Base-by-base conservation (phyloP, 37 sponge, comb jelly and placozoan species). In the Mnemiopsis leidyi region DNA sequence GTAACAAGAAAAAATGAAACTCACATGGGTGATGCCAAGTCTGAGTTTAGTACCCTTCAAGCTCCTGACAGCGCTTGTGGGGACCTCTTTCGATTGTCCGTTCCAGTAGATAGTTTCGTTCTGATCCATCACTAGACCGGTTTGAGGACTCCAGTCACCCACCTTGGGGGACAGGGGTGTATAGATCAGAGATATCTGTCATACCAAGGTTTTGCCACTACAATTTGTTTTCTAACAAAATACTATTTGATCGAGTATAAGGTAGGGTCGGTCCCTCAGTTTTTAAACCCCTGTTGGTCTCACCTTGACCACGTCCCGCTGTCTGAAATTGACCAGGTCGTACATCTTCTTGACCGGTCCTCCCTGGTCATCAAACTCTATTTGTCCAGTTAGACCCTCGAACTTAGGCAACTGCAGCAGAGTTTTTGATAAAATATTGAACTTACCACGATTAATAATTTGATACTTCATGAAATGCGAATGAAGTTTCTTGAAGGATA, bases 291-390 rank as follows among this genome's bases (percentile, higher is more conserved):
- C n/a, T n/a, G n/a, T n/a, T n/a, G n/a, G n/a, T n/a, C n/a, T n/a
- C 3, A 85, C 90, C 61, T 40, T 38, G 48, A 85, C 90, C 0
- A 85, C 16, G 61, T 85, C 35, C 30, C 2, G 23, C 29, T 39
- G 38, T 39, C 90, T 85, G 61, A 85, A 85, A 28, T 85, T 85
- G 1, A 85, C 48, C 48, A 85, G 61, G 39, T 85, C 90, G 61
- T 85, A 85, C 35, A 33, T 40, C 23, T 85, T 85, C 90, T 85
- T 85, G 29, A 40, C 36, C 0, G 90, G 90, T 28, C 90, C 90
- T n/a, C 90, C 90, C 48, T 38, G 24, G 20, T 0, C 2, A 85
- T 85, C 90, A 33, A 85, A 85, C 25, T 21, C 13, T 16, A 85
- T 85, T 61, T 85, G 23, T 1, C 90, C 90, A 1, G 90, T 85